Base-by-base conservation (phyloP, 2,797 vertebrate species). In the Enteromius viviparus region DNA sequence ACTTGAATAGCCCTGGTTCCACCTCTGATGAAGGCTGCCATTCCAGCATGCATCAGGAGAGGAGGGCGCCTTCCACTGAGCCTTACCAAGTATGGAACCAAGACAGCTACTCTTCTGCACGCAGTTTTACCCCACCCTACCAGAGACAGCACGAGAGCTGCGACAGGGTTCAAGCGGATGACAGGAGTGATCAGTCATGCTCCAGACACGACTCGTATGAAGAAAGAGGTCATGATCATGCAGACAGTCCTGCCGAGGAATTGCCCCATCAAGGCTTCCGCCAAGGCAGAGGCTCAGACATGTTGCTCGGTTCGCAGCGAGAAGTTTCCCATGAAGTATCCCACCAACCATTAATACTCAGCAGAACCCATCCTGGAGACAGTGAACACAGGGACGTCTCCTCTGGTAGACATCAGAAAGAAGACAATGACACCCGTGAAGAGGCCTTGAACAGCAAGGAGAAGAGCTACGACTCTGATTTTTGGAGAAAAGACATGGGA, bases 61-160 rank as follows among this genome's bases (percentile, higher is more conserved):
- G 96, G 89, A 96, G 97, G 87, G 87, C 93, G 6, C 91, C 93
- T 15, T 84, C 97, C 37, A 91, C 96, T 26, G 98, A 99, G 68
- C 90, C 96, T 0, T 92, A 96, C 53, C 94, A 96, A 0, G 91
- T 95, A 34, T 99, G 98, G 98, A 95, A 93, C 91, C 97, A 96
- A 75, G 98, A 99, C 87, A 94, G 95, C 85, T 99, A 97, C 88
- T 84, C 93, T 8, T 90, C 97, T 0, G 82, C 93, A 85, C 97
- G 98, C 89, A 96, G 95, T 76, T 98, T 97, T 82, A 94, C 96
- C 9, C 92, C 97, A 65, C 93, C 97, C 5, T 97, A 96, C 87
- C 96, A 96, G 76, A 96, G 97, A 82, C 95, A 96, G 47, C 89
- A 94, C 0, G 97, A 98, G 85, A 89, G 14, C 81, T 79, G 93